Conservation (phyloP, 1,140 invertebrate genomes). For the Danaus plexippus region DNA sequence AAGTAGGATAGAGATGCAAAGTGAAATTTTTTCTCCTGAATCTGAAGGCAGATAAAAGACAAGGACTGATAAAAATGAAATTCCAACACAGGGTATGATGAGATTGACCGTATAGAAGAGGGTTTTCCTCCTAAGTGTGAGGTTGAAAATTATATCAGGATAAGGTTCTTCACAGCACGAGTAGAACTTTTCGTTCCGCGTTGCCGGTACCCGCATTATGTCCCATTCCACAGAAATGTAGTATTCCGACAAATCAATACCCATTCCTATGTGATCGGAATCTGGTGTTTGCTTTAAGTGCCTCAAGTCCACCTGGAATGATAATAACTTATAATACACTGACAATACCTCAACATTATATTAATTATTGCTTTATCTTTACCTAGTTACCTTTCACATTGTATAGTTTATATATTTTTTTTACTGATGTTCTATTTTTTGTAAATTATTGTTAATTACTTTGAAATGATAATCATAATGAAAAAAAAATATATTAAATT, state of each 20-base stretch:
- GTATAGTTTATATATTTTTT: too few relatives aligned
- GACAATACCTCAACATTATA: too few relatives aligned
- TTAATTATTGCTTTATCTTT: too few relatives aligned
- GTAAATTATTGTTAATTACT: too few relatives aligned
- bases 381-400: too few relatives aligned
- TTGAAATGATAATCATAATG: too few relatives aligned
- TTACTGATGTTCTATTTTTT: too few relatives aligned
- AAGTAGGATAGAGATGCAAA: constrained; percentile 98
- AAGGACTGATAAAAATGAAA: constrained; percentile 96
- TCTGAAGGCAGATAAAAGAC: constrained; percentile 99
- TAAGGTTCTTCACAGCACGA: constrained; percentile 93
- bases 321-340: constrained; percentile 11
- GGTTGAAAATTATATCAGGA: constrained; percentile 97
- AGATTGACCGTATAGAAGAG: constrained; percentile 98
- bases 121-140: constrained; percentile 95
- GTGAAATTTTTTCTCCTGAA: constrained; percentile 97
- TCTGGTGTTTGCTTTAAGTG: constrained; percentile 87
- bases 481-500: too few relatives aligned
- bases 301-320: constrained; percentile 85
- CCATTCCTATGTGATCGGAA: constrained; percentile 86
- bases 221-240: constrained; percentile 99
- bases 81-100: constrained; percentile 96
- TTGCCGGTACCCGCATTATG: constrained; percentile 90
- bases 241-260: constrained; percentile 94
- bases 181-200: constrained; percentile 91